phyloP scores from a whole-genome alignment of 2,113 vertebrate species.

The Danio rerio region GRCz12tu NC_133177.1:17269501-17270000 shows the following conservation, averaged over 20 bases:
- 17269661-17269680: background rate
- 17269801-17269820: background rate
- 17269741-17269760: background rate
- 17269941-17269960: too few species aligned
- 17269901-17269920: background rate
- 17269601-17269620: background rate
- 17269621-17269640: too few species aligned
- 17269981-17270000: too few species aligned
- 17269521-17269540: background rate
- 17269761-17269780: background rate
- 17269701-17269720: background rate
- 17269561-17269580: slow-evolving; percentile 29
- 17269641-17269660: background rate
- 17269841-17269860: background rate
- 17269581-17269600: background rate
- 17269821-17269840: background rate
- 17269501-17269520: background rate
- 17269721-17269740: background rate
- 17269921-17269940: too few species aligned
- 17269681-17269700: background rate
- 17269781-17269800: background rate
- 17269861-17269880: background rate
- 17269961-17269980: too few species aligned
- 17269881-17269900: background rate
- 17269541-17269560: background rate